Evolutionary conservation across 2,888 invertebrate genomes (phyloP).

Genomic region (Apotomis turbidana): DNA sequence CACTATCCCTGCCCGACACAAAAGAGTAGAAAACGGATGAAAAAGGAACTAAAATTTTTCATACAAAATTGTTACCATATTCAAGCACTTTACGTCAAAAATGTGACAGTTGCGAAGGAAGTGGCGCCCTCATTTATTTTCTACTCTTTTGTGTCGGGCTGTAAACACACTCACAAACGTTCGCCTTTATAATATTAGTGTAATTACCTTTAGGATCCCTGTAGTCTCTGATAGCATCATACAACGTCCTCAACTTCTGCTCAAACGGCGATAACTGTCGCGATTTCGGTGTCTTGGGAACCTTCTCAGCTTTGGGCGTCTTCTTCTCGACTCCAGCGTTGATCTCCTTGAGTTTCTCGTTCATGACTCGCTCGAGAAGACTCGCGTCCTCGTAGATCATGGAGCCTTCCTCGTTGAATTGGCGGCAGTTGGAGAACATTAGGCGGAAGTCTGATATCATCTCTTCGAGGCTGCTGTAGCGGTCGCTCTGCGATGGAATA

Average conservation of each 20-base stretch:
- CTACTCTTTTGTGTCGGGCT: too few relatives aligned
- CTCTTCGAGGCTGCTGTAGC: conserved; percentile 93
- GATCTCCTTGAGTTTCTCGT: conserved; percentile 91
- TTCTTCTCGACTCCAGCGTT: conserved; percentile 82
- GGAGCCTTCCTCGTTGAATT: conserved; percentile 97
- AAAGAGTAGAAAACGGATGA: too few relatives aligned
- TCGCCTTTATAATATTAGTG: too few relatives aligned
- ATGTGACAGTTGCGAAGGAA: too few relatives aligned
- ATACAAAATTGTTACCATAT: too few relatives aligned
- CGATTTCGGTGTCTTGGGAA: conserved; percentile 65
- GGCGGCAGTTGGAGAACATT: conserved; percentile 99
- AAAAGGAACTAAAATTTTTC: too few relatives aligned
- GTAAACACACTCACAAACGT: too few relatives aligned
- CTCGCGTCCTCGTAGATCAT: conserved; percentile 97
- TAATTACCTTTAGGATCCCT: conserved; percentile 83
- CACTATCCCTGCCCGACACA: too few relatives aligned
- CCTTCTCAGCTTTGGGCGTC: conserved; percentile 76
- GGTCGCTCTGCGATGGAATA: conserved; percentile 80
- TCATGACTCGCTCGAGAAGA: conserved; percentile 92
- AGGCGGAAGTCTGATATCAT: conserved; percentile 93
- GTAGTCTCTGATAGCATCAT: conserved; percentile 95
- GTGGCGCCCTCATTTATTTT: too few relatives aligned
- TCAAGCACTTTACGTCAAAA: too few relatives aligned
- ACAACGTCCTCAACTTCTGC: conserved; percentile 92
- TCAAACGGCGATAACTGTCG: conserved; percentile 85